Percentiles rank a stretch among this genome's conserved stretches.
These are phyloP conservation scores for Heliothis peltigera DNA, from an alignment of 2,888 invertebrate genomes.

Conservation along the genomic window DNA sequence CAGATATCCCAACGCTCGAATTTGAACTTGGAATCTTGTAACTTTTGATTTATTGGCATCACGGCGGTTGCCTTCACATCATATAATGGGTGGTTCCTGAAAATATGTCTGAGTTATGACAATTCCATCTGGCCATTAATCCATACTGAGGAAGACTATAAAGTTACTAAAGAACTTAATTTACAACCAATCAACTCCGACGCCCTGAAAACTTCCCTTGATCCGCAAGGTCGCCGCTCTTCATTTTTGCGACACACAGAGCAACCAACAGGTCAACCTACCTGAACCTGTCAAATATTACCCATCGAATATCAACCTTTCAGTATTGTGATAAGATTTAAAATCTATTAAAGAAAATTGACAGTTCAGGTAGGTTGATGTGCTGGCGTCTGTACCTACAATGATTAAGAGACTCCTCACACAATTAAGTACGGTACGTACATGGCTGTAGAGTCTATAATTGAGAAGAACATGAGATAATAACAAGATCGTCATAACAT, in stretches of 20 bases:
- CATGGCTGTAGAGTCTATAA: background rate
- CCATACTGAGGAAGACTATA: no score
- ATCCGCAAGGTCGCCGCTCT: background rate
- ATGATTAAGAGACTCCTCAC: background rate
- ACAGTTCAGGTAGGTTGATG: no score
- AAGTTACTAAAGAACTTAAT: no score
- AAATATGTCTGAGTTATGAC: slow-evolving; percentile 21
- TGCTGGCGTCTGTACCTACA: background rate
- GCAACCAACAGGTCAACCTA: no score
- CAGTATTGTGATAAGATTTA: no score
- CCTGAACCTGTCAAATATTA: no score
- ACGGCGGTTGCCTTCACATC: slow-evolving; percentile 24
- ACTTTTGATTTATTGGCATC: slow-evolving; percentile 65
- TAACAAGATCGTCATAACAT: slow-evolving; percentile 13
- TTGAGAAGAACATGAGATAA: slow-evolving; percentile 5
- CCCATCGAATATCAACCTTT: no score
- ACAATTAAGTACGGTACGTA: background rate
- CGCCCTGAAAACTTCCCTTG: background rate
- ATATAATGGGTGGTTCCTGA: slow-evolving; percentile 49
- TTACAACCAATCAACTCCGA: background rate
- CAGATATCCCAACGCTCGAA: slow-evolving; percentile 67
- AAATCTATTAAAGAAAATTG: no score
- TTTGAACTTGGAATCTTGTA: slow-evolving; percentile 59
- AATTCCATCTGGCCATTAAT: slow-evolving; percentile 10
- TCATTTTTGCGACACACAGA: background rate